A percentile compares a stretch with the other conserved stretches of the same genome.
phyloP scores from a whole-genome alignment of 2,113 vertebrate species.

The Brienomyrus longianalis region DNA sequence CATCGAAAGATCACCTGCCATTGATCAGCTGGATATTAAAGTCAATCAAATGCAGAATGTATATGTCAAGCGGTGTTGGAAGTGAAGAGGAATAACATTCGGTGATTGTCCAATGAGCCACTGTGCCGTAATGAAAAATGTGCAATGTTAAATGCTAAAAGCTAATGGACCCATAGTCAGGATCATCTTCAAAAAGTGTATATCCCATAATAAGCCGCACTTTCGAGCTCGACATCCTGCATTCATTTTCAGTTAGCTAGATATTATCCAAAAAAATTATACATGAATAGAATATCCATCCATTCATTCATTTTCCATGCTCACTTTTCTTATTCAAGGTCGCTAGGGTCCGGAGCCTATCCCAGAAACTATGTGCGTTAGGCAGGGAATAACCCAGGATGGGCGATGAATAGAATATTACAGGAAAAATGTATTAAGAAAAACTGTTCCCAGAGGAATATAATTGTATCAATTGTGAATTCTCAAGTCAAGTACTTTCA shows the following conservation, averaged over 20 bases:
- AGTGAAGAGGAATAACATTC: conserved; percentile 59
- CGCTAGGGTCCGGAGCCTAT: neutral
- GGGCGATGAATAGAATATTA: neutral
- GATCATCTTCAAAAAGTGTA: neutral
- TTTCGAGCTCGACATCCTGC: neutral
- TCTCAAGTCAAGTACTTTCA: neutral
- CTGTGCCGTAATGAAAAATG: neutral
- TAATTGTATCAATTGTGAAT: neutral
- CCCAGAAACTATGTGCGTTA: neutral
- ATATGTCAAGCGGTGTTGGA: conserved; percentile 85
- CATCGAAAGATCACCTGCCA: conserved; percentile 96
- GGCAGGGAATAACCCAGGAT: neutral
- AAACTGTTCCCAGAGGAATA: neutral
- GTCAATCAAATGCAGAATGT: conserved; percentile 88
- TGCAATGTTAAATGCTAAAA: neutral
- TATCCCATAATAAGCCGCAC: neutral
- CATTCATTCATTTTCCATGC: neutral
- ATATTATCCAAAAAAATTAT: neutral
- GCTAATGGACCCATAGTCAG: neutral
- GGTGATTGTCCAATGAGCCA: neutral
- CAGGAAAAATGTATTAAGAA: neutral
- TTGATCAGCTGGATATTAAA: conserved; percentile 98
- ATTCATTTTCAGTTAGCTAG: neutral
- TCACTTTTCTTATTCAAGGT: neutral
- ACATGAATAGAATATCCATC: neutral